Conservation (phyloP, 2,888 invertebrate genomes). For the Dryobota labecula region DNA sequence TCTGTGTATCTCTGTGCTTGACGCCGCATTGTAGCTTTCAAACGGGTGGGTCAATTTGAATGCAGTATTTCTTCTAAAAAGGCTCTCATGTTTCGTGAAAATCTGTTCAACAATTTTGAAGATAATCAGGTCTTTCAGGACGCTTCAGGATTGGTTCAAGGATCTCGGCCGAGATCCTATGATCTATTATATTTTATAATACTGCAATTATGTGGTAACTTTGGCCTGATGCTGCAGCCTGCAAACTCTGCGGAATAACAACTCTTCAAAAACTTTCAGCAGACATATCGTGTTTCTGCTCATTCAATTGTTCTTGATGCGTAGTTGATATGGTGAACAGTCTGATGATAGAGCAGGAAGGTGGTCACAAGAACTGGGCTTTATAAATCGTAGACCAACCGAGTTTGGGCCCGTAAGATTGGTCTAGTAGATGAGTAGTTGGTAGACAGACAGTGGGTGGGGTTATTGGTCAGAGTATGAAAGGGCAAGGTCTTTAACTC, state of each 20-base stretch:
- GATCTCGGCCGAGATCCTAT: background rate
- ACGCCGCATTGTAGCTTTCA: background rate
- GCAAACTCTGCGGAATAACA: background rate
- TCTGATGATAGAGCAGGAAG: background rate
- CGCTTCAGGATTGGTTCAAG: background rate
- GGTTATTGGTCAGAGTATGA: background rate
- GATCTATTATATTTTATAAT: background rate
- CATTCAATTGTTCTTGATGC: background rate
- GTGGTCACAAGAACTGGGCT: background rate
- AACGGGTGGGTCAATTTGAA: background rate
- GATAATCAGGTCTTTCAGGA: background rate
- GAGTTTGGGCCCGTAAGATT: background rate
- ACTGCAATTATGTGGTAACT: background rate
- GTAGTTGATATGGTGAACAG: background rate
- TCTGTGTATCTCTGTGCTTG: background rate
- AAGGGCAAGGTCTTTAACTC: no score
- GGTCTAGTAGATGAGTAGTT: background rate
- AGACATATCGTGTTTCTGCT: no score
- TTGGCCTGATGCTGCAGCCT: no score
- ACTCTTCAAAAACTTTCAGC: background rate
- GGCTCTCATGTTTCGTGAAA: background rate
- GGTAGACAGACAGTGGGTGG: background rate
- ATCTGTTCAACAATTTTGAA: background rate
- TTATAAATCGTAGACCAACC: background rate
- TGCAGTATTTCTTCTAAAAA: background rate